Conservation (phyloP, 1,140 invertebrate genomes). For the Meloidogyne floridensis region DNA sequence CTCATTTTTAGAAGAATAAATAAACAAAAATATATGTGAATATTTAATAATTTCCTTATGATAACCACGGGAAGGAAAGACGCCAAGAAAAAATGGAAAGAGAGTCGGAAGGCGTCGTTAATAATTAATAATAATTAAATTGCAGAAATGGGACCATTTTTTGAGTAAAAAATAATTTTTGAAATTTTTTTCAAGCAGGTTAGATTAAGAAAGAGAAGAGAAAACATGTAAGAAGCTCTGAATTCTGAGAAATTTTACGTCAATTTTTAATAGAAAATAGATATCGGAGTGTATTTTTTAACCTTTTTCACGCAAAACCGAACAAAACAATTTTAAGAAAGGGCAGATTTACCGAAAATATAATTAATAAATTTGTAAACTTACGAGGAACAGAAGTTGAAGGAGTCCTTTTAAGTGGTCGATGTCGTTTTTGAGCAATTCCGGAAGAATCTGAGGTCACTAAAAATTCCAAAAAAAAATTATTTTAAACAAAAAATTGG, state of each 20-base stretch:
- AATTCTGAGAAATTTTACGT: no score
- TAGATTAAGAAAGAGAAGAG: background rate
- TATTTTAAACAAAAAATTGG: no score
- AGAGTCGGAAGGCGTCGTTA: background rate
- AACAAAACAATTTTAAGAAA: background rate
- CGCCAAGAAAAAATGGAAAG: background rate
- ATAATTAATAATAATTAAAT: background rate
- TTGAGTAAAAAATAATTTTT: background rate
- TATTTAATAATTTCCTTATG: background rate
- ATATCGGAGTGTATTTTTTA: background rate
- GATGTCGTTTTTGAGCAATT: background rate
- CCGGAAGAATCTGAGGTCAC: background rate
- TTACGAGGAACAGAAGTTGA: slow-evolving; percentile 16
- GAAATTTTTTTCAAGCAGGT: background rate
- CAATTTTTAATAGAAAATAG: background rate
- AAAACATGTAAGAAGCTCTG: background rate
- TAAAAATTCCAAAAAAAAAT: background rate
- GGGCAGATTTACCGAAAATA: background rate
- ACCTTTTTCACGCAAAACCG: background rate
- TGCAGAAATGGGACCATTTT: slow-evolving; percentile 1
- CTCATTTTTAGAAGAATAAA: background rate
- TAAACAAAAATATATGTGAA: background rate
- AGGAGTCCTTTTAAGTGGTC: background rate
- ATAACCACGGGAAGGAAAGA: background rate
- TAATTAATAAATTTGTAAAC: background rate